These are phyloP conservation scores for Pelosia muscerda DNA, from an alignment of 2,888 invertebrate genomes.

Conservation along the genomic window DNA sequence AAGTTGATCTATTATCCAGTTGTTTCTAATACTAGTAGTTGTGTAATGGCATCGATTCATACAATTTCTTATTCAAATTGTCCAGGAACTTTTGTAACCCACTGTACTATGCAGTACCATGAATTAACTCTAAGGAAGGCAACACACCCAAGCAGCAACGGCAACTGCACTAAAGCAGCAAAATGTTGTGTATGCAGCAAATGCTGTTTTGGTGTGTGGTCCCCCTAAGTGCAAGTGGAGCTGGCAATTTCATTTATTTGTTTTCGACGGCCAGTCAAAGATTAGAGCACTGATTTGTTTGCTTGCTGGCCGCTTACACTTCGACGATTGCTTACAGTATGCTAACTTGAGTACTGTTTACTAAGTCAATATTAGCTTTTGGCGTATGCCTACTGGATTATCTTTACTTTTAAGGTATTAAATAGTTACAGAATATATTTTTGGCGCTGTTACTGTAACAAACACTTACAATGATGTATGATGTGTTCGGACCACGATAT, in stretches of 20 bases:
- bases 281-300: constrained; percentile 42
- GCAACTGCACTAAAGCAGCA: too few species aligned
- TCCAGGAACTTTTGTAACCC: too few species aligned
- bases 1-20: too few species aligned
- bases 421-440: not conserved
- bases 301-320: constrained; percentile 19
- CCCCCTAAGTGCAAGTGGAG: not conserved
- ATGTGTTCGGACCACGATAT: too few species aligned
- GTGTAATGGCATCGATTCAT: too few species aligned
- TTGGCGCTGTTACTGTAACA: not conserved
- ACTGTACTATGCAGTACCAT: too few species aligned
- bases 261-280: constrained; percentile 26
- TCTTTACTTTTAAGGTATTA: not conserved
- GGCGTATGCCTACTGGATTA: constrained; percentile 13
- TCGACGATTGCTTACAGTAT: constrained; percentile 22
- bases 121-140: too few species aligned
- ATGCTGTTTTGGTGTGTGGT: not conserved
- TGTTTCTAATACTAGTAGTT: too few species aligned
- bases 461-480: not conserved
- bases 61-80: too few species aligned
- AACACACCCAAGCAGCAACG: too few species aligned
- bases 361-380: constrained; percentile 17
- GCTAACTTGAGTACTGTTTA: constrained; percentile 18
- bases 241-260: constrained; percentile 7
- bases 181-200: too few species aligned